Conservation (phyloP, 2,797 vertebrate species). For the Rhabdophis nuchalis region DNA sequence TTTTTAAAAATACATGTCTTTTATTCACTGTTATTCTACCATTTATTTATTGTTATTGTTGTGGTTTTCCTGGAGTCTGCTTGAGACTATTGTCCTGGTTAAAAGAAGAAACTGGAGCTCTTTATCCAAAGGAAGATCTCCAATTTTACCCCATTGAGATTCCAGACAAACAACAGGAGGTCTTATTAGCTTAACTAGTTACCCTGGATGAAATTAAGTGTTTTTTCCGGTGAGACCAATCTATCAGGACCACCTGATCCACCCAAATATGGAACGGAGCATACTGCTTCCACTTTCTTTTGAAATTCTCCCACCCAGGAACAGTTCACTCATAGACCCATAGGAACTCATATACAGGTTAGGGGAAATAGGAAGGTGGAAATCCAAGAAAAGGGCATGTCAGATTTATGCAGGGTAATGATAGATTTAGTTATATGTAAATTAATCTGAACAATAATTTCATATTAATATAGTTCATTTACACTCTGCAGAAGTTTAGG, state of each 20-base stretch:
- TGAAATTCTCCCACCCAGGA: neutral
- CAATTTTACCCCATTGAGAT: neutral
- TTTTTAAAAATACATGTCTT: neutral
- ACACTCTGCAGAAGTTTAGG: neutral
- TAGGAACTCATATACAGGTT: neutral
- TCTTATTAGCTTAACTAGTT: neutral
- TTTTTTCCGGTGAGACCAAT: no score
- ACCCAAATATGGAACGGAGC: no score
- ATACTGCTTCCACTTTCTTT: no score
- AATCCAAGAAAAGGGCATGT: neutral
- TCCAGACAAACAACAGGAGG: neutral
- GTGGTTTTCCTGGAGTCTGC: neutral
- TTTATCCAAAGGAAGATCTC: neutral
- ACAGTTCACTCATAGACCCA: neutral
- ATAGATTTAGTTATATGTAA: neutral
- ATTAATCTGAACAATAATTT: neutral
- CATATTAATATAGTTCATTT: neutral
- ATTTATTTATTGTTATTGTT: neutral
- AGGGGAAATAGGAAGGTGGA: neutral
- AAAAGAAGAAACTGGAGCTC: neutral
- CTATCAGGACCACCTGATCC: no score
- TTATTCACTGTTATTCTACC: neutral
- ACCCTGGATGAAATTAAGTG: neutral
- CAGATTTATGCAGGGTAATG: neutral
- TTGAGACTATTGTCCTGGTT: neutral